Base-by-base conservation (phyloP, 2,888 invertebrate genomes). In the Drosophila ochracea region DNA sequence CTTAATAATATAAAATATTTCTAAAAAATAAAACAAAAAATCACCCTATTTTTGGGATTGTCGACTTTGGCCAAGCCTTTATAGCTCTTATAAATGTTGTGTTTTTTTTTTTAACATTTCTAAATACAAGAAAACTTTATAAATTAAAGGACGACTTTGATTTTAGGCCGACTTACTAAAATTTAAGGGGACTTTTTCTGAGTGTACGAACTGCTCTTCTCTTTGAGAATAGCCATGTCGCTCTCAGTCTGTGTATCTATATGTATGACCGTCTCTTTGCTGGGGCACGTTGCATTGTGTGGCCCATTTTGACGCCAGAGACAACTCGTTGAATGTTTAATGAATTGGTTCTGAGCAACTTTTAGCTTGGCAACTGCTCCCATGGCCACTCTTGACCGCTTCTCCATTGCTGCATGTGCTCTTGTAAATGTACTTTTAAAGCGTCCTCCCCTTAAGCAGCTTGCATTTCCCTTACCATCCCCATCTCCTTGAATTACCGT, bases 261-360 rank as follows among this genome's bases (percentile, higher is more conserved):
- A 21, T 31, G 19, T 31, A 39, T 43, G 57, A 52, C n/a, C 39
- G 58, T 62, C 66, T 63, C 35, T 55, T 39, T 54, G 47, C 47
- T 65, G 59, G 41, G 37, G 62, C 72, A 72, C 63, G 67, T 70
- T 78, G 79, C 78, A 76, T 78, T 78, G 78, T 81, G 69, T 71
- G 82, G 60, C 70, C 81, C 73, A 81, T 80, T 80, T 81, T 77
- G 74, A 68, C 79, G 77, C 73, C 71, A 82, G 85, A 80, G 83
- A 80, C 76, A 69, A 73, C 70, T 82, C 69, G 68, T 80, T 86
- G 84, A 80, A 85, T 85, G 68, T 85, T 85, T 85, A 83, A 85
- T 88, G 85, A 85, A 82, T 85, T 85, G 82, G 82, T 85, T 83
- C 70, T 57, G 69, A 77, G 76, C 72, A 76, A 82, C 84, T 84